Conservation (phyloP, 2,888 invertebrate genomes). For the Cheiracanthium punctorium region DNA sequence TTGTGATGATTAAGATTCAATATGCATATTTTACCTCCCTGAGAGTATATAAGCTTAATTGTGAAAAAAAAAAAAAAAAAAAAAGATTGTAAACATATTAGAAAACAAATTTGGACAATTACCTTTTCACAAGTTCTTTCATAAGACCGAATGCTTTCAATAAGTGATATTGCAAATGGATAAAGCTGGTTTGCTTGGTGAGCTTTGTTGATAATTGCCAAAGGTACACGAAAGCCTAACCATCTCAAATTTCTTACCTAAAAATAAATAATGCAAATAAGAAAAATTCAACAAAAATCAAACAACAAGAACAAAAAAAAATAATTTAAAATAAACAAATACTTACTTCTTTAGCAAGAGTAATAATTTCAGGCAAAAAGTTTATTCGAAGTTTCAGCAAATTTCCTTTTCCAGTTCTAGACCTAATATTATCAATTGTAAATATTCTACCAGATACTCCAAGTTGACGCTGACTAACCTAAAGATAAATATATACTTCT, state of each 20-base stretch:
- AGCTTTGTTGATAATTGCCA: conserved; percentile 98
- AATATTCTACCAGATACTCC: conserved; percentile 96
- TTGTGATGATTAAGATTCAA: no score
- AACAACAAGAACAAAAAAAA: neutral
- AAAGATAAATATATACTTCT: conserved; percentile 2
- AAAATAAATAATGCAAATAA: neutral
- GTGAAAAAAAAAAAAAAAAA: no score
- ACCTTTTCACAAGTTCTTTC: conserved; percentile 98
- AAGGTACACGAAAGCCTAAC: conserved; percentile 95
- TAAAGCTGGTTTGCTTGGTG: conserved; percentile 99
- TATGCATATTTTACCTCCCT: no score
- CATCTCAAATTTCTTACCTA: conserved; percentile 92
- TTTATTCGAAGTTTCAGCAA: conserved; percentile 92
- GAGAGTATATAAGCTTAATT: no score
- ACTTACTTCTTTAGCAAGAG: conserved; percentile 93
- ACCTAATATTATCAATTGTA: conserved; percentile 84
- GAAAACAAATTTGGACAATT: no score
- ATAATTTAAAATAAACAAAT: neutral
- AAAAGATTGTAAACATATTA: no score
- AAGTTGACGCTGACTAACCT: conserved; percentile 91
- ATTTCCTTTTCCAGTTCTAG: conserved; percentile 84
- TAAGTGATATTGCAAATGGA: conserved; percentile 98
- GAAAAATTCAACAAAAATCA: neutral
- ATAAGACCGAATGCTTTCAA: conserved; percentile 97
- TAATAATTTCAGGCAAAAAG: conserved; percentile 98